Percentiles rank a stretch among this genome's conserved stretches.
These are phyloP conservation scores for Nymphalis c-album DNA, from an alignment of 2,888 invertebrate genomes.

Conservation along the genomic window DNA sequence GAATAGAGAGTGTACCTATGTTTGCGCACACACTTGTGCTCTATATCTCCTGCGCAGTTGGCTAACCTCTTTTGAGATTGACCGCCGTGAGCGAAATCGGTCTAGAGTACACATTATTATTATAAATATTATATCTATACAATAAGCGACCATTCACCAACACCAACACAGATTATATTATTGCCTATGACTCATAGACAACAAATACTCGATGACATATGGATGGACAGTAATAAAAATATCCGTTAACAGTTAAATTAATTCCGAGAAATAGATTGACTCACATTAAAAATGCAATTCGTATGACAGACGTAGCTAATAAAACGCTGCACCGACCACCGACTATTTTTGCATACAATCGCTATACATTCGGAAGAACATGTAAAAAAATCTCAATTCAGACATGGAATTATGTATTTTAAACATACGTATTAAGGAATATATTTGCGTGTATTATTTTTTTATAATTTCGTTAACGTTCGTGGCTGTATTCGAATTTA, in stretches of 20 bases:
- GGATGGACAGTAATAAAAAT: conserved; percentile 22
- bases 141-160: too few relatives aligned
- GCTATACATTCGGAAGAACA: conserved; percentile 24
- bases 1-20: too few relatives aligned
- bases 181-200: conserved; percentile 2
- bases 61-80: too few relatives aligned
- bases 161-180: too few relatives aligned
- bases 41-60: too few relatives aligned
- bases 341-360: conserved; percentile 64
- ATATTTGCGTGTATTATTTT: conserved; percentile 11
- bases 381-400: conserved; percentile 1
- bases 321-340: conserved; percentile 44
- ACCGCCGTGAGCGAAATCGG: too few relatives aligned
- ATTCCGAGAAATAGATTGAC: conserved; percentile 41
- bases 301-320: conserved; percentile 47
- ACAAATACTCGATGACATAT: conserved; percentile 19
- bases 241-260: conserved; percentile 42
- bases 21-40: too few relatives aligned
- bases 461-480: conserved; percentile 13
- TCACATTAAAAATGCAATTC: conserved; percentile 42
- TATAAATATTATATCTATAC: too few relatives aligned
- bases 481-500: conserved; percentile 32
- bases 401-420: conserved; percentile 11
- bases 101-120: too few relatives aligned
- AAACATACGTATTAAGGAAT: not conserved